phyloP scores from a whole-genome alignment of 92 coral and sea anemone genomes.

The Porites divaricata region DNA sequence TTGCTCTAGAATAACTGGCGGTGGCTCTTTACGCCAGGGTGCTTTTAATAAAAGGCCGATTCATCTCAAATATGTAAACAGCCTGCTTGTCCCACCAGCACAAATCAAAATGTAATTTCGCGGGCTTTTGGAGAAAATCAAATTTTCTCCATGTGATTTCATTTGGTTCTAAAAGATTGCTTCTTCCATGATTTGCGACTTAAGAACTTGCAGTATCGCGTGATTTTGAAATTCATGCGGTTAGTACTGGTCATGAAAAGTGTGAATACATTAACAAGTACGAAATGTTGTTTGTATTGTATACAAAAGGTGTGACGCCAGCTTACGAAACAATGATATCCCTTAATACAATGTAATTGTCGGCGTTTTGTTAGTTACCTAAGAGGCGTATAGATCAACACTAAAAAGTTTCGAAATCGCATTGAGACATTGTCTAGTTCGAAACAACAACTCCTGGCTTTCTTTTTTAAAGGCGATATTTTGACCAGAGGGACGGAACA shows the following conservation, averaged over 20 bases:
- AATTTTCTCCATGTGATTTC: slow-evolving; percentile 25
- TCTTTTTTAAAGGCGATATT: not conserved
- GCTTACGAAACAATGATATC: slow-evolving; percentile 86
- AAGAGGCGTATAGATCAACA: slow-evolving; percentile 60
- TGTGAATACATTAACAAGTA: slow-evolving; percentile 77
- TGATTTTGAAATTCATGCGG: slow-evolving; percentile 29
- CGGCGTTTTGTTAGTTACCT: slow-evolving; percentile 73
- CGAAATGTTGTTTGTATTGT: slow-evolving; percentile 71
- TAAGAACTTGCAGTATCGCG: slow-evolving; percentile 32
- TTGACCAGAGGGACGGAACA: not conserved
- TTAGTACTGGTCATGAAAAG: slow-evolving; percentile 36
- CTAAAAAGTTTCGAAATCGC: slow-evolving; percentile 75
- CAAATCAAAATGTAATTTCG: slow-evolving; percentile 45
- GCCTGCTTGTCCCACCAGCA: slow-evolving; percentile 44
- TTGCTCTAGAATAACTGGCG: slow-evolving; percentile 30
- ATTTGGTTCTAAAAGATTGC: not conserved
- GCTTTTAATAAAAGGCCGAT: slow-evolving; percentile 59
- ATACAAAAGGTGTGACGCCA: slow-evolving; percentile 90
- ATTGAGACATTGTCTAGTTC: slow-evolving; percentile 43
- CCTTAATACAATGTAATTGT: slow-evolving; percentile 91
- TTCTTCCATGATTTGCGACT: not conserved
- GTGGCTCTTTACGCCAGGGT: slow-evolving; percentile 24
- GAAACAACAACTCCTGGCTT: slow-evolving; percentile 15
- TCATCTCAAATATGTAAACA: slow-evolving; percentile 73
- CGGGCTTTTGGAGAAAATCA: slow-evolving; percentile 12